A percentile compares a stretch with the other conserved stretches of the same genome.
Conservation (phyloP, 2,113 vertebrate genomes). For the Cheirogaleus medius region DNA sequence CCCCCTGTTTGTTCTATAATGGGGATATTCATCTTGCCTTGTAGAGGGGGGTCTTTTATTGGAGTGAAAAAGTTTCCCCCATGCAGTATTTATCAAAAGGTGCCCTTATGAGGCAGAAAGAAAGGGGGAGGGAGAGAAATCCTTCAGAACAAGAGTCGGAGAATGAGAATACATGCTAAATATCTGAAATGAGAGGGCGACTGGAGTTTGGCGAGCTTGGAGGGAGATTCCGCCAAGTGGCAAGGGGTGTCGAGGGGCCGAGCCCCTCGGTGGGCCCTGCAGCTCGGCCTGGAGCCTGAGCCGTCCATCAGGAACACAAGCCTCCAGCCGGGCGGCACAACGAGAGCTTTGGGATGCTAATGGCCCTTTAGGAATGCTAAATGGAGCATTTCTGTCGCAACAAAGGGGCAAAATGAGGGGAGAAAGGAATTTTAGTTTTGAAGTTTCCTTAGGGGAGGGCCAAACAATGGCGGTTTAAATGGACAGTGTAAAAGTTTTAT, state of each 20-base stretch:
- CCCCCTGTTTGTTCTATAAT: constrained; percentile 42
- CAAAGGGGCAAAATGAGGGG: constrained; percentile 46
- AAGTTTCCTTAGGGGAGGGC: background rate
- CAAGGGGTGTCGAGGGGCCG: background rate
- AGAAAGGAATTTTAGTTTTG: constrained; percentile 61
- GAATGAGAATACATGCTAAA: background rate
- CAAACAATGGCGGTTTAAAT: constrained; percentile 34
- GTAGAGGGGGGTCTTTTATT: constrained; percentile 38
- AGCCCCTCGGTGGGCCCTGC: background rate
- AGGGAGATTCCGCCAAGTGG: constrained; percentile 6
- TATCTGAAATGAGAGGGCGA: background rate
- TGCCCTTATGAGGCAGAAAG: constrained; percentile 37
- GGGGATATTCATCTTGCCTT: constrained; percentile 62
- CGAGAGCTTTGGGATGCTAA: constrained; percentile 22
- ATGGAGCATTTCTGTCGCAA: constrained; percentile 61
- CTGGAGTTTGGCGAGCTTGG: constrained; percentile 3
- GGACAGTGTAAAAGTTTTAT: constrained; percentile 65
- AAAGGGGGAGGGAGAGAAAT: constrained; percentile 4
- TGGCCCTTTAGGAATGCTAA: constrained; percentile 69
- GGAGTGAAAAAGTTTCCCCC: constrained; percentile 7
- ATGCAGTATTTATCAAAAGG: constrained; percentile 35
- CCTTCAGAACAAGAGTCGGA: constrained; percentile 1
- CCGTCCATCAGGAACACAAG: constrained; percentile 1
- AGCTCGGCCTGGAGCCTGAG: background rate
- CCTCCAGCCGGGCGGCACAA: background rate